Conservation (phyloP, 2,113 vertebrate genomes). For the Alaudala cheleensis region DNA sequence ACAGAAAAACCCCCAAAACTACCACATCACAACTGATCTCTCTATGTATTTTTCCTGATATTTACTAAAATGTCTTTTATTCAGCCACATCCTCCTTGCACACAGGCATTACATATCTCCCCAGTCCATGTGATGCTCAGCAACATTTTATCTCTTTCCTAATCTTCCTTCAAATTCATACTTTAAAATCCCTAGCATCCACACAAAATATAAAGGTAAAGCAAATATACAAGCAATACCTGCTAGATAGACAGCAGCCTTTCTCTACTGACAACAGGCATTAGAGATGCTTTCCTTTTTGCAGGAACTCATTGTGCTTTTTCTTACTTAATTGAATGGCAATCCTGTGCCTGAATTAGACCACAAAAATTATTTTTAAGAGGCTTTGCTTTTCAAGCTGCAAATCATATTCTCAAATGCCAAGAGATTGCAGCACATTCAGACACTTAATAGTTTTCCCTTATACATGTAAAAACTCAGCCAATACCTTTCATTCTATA, state of each 20-base stretch:
- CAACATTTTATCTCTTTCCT: neutral
- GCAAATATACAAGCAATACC: neutral
- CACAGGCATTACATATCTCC: neutral
- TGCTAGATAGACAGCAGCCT: neutral
- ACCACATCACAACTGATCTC: neutral
- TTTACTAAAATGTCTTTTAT: neutral
- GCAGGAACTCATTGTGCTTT: neutral
- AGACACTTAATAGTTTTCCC: neutral
- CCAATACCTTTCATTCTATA: neutral
- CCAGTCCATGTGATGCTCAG: neutral
- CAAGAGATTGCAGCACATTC: neutral
- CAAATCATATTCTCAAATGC: neutral
- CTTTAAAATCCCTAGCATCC: neutral
- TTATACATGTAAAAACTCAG: neutral
- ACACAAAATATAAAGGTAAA: neutral
- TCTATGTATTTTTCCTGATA: neutral
- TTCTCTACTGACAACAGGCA: neutral
- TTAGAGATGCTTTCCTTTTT: neutral
- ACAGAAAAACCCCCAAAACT: neutral
- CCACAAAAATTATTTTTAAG: neutral
- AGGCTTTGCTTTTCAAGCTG: neutral
- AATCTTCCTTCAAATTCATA: neutral
- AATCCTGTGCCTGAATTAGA: neutral
- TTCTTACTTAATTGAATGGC: neutral
- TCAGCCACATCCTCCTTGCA: neutral